Base-by-base conservation (phyloP, 2,888 invertebrate species). In the Dryobotodes eremita region DNA sequence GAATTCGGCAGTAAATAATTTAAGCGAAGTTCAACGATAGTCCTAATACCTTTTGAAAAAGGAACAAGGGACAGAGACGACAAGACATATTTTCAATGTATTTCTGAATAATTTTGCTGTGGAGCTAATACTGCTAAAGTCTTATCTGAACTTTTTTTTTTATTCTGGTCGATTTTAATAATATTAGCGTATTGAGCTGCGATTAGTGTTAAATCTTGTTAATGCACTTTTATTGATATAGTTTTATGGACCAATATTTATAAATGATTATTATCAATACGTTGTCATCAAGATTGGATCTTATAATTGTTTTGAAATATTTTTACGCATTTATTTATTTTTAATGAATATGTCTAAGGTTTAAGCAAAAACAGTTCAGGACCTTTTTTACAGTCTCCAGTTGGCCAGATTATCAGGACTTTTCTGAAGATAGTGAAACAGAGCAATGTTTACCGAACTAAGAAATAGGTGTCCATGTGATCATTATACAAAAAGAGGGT, bases 191-290 rank as follows among this genome's bases (percentile, higher is more conserved):
- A 89, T 90, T 89, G 90, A 91, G 91, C 93, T 93, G 93, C 83
- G 89, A 91, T 87, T 89, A 91, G 89, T 89, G 86, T 90, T 89
- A 88, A 85, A 89, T 91, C 91, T 90, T 92, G 91, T 92, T 91
- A 90, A 86, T 91, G 92, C 93, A 92, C 92, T 77, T 90, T 92
- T 88, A 89, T 91, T 92, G 86, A 90, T 89, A 90, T 94, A 92
- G 90, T 92, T 92, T 92, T 92, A 93, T 90, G 94, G 94, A 94
- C 94, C 94, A 94, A 94, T 90, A 90, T 92, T 92, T 89, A 88
- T 88, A 89, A 89, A 86, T 89, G 46, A 84, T 80, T 83, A 84
- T 80, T 83, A 77, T 82, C 73, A 71, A 78, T 86, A 79, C 68
- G 50, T 86, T 89, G 77, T 85, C 89, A 86, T 88, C 89, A 87